Evolutionary conservation across 2,888 invertebrate species (phyloP).

Genomic region (Mallateleia sp.): DNA sequence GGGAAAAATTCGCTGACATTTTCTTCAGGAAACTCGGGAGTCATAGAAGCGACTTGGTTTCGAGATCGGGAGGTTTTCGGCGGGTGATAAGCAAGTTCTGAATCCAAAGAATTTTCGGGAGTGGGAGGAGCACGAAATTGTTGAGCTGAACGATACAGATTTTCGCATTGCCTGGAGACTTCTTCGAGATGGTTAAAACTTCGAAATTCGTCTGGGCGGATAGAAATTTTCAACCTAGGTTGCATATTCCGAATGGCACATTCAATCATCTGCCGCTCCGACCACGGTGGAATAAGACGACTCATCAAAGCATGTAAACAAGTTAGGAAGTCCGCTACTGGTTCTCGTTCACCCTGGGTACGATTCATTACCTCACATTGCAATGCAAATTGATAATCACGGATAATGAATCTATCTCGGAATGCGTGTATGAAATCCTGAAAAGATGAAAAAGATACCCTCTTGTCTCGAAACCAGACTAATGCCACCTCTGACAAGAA

Average conservation of each 20-base stretch:
- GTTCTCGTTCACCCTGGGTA: neutral
- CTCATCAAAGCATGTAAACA: neutral
- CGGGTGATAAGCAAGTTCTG: constrained; percentile 22
- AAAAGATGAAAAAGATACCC: neutral
- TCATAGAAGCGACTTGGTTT: neutral
- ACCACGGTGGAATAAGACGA: neutral
- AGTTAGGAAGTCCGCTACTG: neutral
- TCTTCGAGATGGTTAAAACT: neutral
- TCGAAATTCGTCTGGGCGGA: neutral
- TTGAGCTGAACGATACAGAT: neutral
- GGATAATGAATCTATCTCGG: neutral
- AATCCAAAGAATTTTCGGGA: constrained; percentile 4
- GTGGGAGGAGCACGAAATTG: neutral
- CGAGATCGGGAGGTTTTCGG: neutral
- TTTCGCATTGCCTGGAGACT: neutral
- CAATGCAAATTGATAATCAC: neutral
- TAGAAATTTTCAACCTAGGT: neutral
- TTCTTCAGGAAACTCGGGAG: no score
- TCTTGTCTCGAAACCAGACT: neutral
- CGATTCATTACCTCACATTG: neutral
- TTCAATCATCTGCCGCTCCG: neutral
- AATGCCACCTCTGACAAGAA: neutral
- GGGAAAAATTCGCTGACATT: no score
- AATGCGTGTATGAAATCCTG: neutral
- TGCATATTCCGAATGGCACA: neutral